Evolutionary conservation across 23 tunicate species (phyloP).

Genomic region (Clavelina lepadiformis): DNA sequence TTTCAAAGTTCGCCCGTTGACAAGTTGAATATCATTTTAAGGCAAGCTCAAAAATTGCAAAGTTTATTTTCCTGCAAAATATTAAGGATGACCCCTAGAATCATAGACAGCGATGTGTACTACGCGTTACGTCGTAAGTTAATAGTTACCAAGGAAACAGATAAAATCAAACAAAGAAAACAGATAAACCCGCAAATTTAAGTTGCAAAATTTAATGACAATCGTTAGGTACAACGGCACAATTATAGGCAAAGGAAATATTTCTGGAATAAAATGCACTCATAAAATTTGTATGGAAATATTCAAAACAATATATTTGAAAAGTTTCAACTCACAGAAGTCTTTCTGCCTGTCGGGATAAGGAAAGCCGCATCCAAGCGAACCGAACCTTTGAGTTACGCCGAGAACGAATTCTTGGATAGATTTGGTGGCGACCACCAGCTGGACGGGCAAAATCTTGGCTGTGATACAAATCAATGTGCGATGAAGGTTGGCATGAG

Average conservation of each 20-base stretch:
- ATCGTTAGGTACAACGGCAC: too few relatives aligned
- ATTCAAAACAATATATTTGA: neutral
- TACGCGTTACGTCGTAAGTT: too few relatives aligned
- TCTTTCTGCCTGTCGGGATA: constrained; percentile 42
- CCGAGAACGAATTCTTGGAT: constrained; percentile 39
- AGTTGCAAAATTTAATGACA: neutral
- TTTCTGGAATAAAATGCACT: too few relatives aligned
- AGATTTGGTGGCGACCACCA: constrained; percentile 49
- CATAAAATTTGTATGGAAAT: neutral
- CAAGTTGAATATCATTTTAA: too few relatives aligned
- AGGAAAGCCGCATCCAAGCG: constrained; percentile 62
- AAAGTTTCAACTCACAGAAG: constrained; percentile 56
- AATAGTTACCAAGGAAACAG: constrained; percentile 2
- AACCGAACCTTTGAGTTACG: constrained; percentile 13
- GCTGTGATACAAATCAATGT: too few relatives aligned
- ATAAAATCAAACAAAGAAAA: neutral
- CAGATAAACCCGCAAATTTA: neutral
- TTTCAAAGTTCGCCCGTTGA: too few relatives aligned
- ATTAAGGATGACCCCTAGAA: too few relatives aligned
- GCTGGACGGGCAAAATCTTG: constrained; percentile 33
- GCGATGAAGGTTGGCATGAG: too few relatives aligned
- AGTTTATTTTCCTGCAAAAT: too few relatives aligned
- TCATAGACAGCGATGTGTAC: too few relatives aligned
- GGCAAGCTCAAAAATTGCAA: too few relatives aligned
- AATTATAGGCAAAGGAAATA: too few relatives aligned